A percentile compares a stretch with the other conserved stretches of the same genome.
phyloP scores from a whole-genome alignment of 2,797 vertebrate species.

The Psittacula echo region DNA sequence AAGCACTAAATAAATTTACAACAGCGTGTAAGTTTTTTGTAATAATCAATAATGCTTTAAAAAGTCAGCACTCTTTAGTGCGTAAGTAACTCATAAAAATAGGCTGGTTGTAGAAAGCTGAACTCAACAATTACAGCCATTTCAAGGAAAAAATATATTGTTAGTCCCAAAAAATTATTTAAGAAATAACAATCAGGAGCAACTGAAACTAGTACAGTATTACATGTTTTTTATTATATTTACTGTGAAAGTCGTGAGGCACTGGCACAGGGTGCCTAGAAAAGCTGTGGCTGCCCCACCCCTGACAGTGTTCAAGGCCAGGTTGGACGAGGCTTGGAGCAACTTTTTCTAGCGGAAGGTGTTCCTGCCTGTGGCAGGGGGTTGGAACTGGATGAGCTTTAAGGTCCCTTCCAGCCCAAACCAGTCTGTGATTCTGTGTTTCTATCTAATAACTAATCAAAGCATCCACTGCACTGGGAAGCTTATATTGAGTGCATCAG shows the following conservation, averaged over 20 bases:
- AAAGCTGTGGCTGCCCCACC: neutral
- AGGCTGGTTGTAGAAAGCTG: neutral
- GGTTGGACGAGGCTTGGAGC: neutral
- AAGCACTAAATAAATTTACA: neutral
- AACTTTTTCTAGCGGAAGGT: neutral
- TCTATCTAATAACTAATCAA: neutral
- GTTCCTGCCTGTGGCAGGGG: neutral
- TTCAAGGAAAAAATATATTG: neutral
- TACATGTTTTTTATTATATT: neutral
- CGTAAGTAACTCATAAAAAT: neutral
- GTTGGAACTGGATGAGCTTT: neutral
- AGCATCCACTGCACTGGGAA: neutral
- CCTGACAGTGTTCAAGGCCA: neutral
- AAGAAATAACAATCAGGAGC: neutral
- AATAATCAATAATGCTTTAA: neutral
- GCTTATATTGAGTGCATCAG: neutral
- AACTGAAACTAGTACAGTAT: neutral
- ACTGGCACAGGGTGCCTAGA: neutral
- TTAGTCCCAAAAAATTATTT: neutral
- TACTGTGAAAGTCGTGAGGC: neutral
- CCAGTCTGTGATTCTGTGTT: neutral
- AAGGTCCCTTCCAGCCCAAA: neutral
- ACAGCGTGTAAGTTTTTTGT: neutral
- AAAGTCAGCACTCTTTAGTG: neutral
- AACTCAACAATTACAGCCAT: neutral